phyloP scores from a whole-genome alignment of 2,888 invertebrate species.

The Ditula angustiorana region DNA sequence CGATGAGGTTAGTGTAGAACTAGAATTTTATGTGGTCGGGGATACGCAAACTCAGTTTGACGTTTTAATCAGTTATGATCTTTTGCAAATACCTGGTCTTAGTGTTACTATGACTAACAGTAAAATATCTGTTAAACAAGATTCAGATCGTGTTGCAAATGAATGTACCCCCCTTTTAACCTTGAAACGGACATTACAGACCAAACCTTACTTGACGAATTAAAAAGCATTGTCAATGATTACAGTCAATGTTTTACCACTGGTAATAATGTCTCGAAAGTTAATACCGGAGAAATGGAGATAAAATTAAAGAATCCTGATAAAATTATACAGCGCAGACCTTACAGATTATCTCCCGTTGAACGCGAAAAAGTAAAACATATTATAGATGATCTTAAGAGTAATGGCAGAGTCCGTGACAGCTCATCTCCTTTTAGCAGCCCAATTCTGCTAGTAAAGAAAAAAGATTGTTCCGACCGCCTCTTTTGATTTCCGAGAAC shows the following conservation, averaged over 20 bases:
- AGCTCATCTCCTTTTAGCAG: slow-evolving; percentile 39
- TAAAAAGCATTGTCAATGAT: no score
- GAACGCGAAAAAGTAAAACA: slow-evolving; percentile 9
- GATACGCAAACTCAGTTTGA: slow-evolving; percentile 12
- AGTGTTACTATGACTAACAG: not conserved
- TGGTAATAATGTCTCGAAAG: not conserved
- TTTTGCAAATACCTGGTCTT: slow-evolving; percentile 13
- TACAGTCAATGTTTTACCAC: not conserved
- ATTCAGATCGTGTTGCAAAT: not conserved
- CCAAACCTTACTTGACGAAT: not conserved
- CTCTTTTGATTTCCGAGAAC: slow-evolving; percentile 41
- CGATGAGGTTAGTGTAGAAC: not conserved
- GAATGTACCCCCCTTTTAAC: no score
- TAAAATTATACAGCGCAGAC: slow-evolving; percentile 15
- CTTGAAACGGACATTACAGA: not conserved
- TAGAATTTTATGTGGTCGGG: slow-evolving; percentile 2
- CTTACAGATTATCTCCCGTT: slow-evolving; percentile 23
- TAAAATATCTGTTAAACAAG: not conserved
- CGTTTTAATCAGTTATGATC: slow-evolving; percentile 11
- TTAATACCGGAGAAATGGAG: slow-evolving; percentile 10
- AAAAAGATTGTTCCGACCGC: slow-evolving; percentile 41
- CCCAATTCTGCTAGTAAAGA: slow-evolving; percentile 36
- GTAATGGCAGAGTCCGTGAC: slow-evolving; percentile 35
- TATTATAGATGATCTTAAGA: slow-evolving; percentile 15
- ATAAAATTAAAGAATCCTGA: slow-evolving; percentile 30